Base-by-base conservation (phyloP, 2,113 vertebrate genomes). In the Tragelaphus buxtoni region DNA sequence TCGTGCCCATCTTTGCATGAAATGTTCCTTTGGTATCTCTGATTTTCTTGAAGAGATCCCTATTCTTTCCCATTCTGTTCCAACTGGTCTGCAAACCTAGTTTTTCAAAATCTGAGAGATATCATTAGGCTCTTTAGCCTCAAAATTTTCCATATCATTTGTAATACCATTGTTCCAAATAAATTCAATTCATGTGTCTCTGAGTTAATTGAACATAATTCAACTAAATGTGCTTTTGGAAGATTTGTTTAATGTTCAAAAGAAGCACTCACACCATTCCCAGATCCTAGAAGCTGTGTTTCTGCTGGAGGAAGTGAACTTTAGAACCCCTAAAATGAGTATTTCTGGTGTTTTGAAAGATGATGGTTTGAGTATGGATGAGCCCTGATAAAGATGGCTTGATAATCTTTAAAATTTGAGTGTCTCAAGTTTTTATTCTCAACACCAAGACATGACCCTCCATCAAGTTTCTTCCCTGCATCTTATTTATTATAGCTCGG, bases 91-190 rank as follows among this genome's bases (percentile, higher is more conserved):
- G n/a, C 96, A 91, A 83, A 16, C 42, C 20, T 1, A 79, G 91
- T 10, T 90, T 97, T 84, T 95, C 84, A 91, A 89, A 91, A 86
- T 69, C 84, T 65, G 56, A 95, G 91, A 90, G 4, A 74, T 20
- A 32, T 56, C 82, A 51, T 82, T 76, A 91, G 93, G 28, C 13
- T 28, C 16, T 84, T 91, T 88, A 93, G 49, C 16, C 26, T 79
- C 51, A 82, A 74, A 88, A 86, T 93, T 96, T 89, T 89, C 63
- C 20, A 72, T 22, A 39, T 72, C 35, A 72, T 72, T 72, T 39
- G 65, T 24, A 82, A 55, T 77, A 45, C 26, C 3, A 86, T 35
- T 58, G 61, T 74, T 97, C 91, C 53, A 97, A 94, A 45, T 82
- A 83, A 94, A 79, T 89, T 95, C 74, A 91, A 32, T 58, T 97